Conservation (phyloP, 2,888 invertebrate species). For the Cantharis rustica region DNA sequence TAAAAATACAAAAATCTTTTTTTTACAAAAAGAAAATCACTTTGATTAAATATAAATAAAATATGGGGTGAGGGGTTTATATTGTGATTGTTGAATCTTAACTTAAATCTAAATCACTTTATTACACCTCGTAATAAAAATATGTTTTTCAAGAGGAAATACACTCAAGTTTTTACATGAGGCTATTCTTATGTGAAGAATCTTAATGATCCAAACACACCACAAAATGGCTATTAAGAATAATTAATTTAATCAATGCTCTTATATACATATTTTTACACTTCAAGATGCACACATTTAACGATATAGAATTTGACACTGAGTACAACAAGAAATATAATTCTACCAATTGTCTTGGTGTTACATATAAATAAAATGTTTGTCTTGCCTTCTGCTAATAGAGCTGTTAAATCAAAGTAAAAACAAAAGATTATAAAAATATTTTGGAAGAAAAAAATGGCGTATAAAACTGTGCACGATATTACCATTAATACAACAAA, state of each 20-base stretch:
- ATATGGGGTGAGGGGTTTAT: slow-evolving; percentile 2
- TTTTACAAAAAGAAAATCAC: slow-evolving; percentile 1
- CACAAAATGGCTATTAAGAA: slow-evolving; percentile 30
- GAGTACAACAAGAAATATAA: slow-evolving; percentile 51
- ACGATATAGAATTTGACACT: slow-evolving; percentile 50
- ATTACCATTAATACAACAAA: background rate
- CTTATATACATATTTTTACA: slow-evolving; percentile 36
- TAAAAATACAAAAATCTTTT: slow-evolving; percentile 9
- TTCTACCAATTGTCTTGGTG: slow-evolving; percentile 41
- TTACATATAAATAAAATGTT: slow-evolving; percentile 30
- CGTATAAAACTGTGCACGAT: background rate
- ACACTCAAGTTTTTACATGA: slow-evolving; percentile 27
- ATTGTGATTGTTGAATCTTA: background rate
- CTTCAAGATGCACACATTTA: slow-evolving; percentile 45
- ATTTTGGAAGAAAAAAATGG: background rate
- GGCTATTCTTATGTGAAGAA: slow-evolving; percentile 35
- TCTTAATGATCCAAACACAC: slow-evolving; percentile 28
- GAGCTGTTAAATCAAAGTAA: background rate
- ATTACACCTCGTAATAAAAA: slow-evolving; percentile 21
- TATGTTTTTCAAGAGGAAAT: slow-evolving; percentile 14
- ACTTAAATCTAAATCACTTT: slow-evolving; percentile 13
- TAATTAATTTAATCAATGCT: slow-evolving; percentile 26
- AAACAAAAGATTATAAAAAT: background rate
- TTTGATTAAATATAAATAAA: background rate
- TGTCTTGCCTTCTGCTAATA: background rate